phyloP scores from a whole-genome alignment of 2,797 vertebrate species.

The Lithobates sylvaticus region DNA sequence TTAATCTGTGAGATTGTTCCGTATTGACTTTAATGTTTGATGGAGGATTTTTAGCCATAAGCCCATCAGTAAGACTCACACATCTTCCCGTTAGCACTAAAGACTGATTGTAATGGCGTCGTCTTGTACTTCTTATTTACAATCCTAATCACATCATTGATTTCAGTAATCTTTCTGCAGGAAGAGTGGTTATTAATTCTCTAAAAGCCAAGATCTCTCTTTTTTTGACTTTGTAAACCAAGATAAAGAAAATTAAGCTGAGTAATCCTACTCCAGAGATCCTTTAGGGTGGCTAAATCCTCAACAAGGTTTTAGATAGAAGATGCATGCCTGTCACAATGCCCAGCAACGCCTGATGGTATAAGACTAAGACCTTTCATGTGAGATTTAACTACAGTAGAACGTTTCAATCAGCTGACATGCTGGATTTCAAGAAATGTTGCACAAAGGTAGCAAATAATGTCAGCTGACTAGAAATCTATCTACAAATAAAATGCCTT shows the following conservation, averaged over 20 bases:
- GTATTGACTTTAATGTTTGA: slow-evolving; percentile 63
- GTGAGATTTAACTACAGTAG: slow-evolving; percentile 26
- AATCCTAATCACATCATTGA: slow-evolving; percentile 74
- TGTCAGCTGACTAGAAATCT: too few species aligned
- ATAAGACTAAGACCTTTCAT: slow-evolving; percentile 4
- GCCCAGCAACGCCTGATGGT: slow-evolving; percentile 37
- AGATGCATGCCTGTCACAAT: slow-evolving; percentile 39
- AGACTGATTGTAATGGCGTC: slow-evolving; percentile 65
- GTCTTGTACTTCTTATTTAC: slow-evolving; percentile 73
- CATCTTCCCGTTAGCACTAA: slow-evolving; percentile 62
- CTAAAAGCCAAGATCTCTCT: slow-evolving; percentile 62
- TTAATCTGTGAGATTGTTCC: slow-evolving; percentile 61
- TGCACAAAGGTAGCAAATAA: background rate
- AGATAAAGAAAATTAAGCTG: slow-evolving; percentile 71
- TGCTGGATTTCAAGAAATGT: background rate
- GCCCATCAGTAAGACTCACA: slow-evolving; percentile 62
- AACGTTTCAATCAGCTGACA: background rate
- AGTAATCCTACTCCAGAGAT: slow-evolving; percentile 62
- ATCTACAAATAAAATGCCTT: too few species aligned
- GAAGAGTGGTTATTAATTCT: slow-evolving; percentile 71
- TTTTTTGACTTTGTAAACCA: slow-evolving; percentile 56
- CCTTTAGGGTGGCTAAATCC: slow-evolving; percentile 51
- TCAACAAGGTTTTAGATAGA: slow-evolving; percentile 43
- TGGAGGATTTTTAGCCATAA: slow-evolving; percentile 60
- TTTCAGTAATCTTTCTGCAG: slow-evolving; percentile 73